These are phyloP conservation scores for Corvus moneduloides DNA, from an alignment of 2,113 vertebrate genomes.

Conservation along the genomic window DNA sequence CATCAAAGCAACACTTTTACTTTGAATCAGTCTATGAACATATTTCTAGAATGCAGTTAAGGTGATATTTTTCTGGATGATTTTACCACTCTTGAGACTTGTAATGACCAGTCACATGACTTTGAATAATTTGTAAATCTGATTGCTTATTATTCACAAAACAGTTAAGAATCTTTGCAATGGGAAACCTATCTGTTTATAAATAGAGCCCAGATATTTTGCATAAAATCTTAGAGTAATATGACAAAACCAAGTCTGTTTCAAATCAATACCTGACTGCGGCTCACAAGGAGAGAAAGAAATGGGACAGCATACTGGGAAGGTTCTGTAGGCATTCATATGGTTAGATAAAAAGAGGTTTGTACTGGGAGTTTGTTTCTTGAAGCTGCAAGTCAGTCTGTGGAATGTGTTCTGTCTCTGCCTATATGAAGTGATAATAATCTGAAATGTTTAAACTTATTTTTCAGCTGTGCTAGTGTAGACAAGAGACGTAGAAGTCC, in stretches of 20 bases:
- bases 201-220: background rate
- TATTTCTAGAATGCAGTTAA: background rate
- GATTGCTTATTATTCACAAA: background rate
- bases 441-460: background rate
- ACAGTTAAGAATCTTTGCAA: background rate
- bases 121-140: background rate
- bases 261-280: background rate
- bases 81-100: background rate
- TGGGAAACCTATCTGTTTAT: background rate
- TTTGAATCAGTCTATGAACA: background rate
- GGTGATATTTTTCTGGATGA: background rate
- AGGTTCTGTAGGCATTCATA: background rate
- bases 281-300: background rate
- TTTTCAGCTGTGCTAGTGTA: background rate
- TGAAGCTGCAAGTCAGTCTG: background rate
- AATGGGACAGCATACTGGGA: background rate
- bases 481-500: background rate
- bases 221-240: background rate
- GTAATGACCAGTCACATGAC: background rate
- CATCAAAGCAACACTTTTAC: background rate
- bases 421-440: background rate
- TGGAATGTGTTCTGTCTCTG: background rate
- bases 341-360: background rate
- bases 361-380: background rate
- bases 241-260: background rate